Percentiles rank a stretch among this genome's conserved stretches.
Evolutionary conservation across 2,888 invertebrate species (phyloP).

Genomic region (Leucoptera coffeella): DNA sequence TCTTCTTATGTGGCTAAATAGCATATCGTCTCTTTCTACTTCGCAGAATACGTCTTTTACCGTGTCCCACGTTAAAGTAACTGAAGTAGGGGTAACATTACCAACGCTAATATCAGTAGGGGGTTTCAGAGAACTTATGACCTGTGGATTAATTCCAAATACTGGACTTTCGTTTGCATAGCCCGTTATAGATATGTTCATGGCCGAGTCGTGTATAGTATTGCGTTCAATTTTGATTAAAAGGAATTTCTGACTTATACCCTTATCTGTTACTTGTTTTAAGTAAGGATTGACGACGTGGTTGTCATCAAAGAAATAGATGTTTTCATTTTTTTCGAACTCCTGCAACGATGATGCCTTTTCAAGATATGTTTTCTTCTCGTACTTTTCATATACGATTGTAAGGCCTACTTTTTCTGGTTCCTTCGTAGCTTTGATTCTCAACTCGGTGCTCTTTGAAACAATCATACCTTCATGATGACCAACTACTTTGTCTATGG

Average conservation of each 20-base stretch:
- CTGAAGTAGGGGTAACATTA: conserved; percentile 12
- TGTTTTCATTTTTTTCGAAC: conserved; percentile 17
- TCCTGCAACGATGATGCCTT: conserved; percentile 18
- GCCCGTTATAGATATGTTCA: conserved; percentile 23
- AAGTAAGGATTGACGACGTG: conserved; percentile 25
- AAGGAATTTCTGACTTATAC: conserved; percentile 18
- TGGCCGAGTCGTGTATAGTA: conserved; percentile 18
- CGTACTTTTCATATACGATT: conserved; percentile 20
- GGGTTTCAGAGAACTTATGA: conserved; percentile 10
- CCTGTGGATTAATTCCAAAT: conserved; percentile 12
- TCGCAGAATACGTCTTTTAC: neutral
- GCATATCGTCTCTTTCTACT: conserved; percentile 14
- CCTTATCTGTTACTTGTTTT: conserved; percentile 9
- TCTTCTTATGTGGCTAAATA: conserved; percentile 21
- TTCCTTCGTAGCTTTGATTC: conserved; percentile 20
- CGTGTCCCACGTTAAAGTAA: conserved; percentile 9
- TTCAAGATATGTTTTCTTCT: conserved; percentile 13
- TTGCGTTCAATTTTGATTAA: conserved; percentile 22
- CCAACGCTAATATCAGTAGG: neutral
- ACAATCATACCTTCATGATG: conserved; percentile 19
- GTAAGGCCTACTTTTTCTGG: conserved; percentile 10
- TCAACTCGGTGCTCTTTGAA: conserved; percentile 22
- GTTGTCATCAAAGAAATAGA: conserved; percentile 19
- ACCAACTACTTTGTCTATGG: conserved; percentile 23
- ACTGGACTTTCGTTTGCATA: conserved; percentile 14